Conservation (phyloP, 64 coral and sea anemone genomes). For the Exaiptasia diaphana region DNA sequence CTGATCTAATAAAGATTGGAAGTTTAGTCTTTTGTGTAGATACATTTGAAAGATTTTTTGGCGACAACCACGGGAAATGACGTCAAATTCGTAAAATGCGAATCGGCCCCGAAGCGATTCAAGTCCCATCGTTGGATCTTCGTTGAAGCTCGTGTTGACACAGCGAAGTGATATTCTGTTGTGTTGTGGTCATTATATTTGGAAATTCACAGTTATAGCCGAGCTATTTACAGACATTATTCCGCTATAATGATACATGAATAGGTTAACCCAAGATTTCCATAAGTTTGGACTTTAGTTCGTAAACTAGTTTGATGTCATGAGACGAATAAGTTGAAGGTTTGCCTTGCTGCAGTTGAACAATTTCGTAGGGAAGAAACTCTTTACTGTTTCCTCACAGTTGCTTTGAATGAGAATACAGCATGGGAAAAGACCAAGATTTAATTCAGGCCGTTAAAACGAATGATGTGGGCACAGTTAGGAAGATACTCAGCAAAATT, state of each 20-base stretch:
- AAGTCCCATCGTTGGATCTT: constrained; percentile 3
- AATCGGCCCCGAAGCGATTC: not conserved
- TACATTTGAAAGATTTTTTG: too few relatives aligned
- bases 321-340: not conserved
- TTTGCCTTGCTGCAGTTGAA: not conserved
- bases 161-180: not conserved
- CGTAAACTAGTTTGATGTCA: not conserved
- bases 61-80: not conserved
- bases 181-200: not conserved
- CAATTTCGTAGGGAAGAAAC: not conserved
- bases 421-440: constrained; percentile 83
- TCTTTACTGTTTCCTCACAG: not conserved
- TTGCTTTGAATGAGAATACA: not conserved
- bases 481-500: constrained; percentile 69
- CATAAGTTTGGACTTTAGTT: too few relatives aligned
- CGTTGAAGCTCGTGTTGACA: constrained; percentile 3
- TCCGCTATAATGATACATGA: not conserved
- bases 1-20: too few relatives aligned
- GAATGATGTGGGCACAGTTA: constrained; percentile 64
- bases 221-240: not conserved
- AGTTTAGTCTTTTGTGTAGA: too few relatives aligned
- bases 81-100: not conserved
- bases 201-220: not conserved
- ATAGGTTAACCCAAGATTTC: too few relatives aligned
- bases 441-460: constrained; percentile 77